Base-by-base conservation (phyloP, 2,113 vertebrate genomes). In the Coregonus clupeaformis region DNA sequence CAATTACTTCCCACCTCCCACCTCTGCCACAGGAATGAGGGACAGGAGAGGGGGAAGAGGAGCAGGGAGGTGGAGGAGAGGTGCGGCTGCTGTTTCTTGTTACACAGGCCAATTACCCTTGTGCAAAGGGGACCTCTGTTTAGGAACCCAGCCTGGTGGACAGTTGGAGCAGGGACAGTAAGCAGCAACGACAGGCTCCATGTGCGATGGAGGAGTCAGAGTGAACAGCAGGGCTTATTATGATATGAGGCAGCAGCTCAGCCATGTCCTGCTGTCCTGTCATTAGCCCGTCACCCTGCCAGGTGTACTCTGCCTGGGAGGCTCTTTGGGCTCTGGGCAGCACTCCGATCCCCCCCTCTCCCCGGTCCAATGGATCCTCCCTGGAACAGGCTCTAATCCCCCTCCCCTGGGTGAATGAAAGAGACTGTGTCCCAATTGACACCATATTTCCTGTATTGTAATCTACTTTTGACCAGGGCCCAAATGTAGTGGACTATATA, bases 1-100 rank as follows among this genome's bases (percentile, higher is more conserved):
- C 85, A 84, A 83, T 86, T 82, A 83, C 67, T 81, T 24, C 73
- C 24, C 55, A 36, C 60, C 76, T 78, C 64, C 73, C 73, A 72
- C 64, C 77, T 69, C 66, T 29, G 47, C 71, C 27, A 42, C 52
- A 71, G 74, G 74, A 29, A 24, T n/a, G 57, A 47, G 57, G 77
- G 59, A 30, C 64, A 74, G n/a, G 36, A 18, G 27, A 25, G 55
- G 49, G 20, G 49, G 30, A 47, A 30, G n/a, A 68, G 47, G 22
- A 52, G 49, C 11, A 20, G 32, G 29, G 69, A 20, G 2, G 24
- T 59, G 49, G 36, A 32, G 32, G 32, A 42, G 36, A 42, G 22
- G 27, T 36, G 20, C 6, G 25, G 42, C 29, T 55, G 70, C 72
- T 71, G 60, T 77, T 65, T 72, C 70, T 77, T 68, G 76, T 77